Percentiles rank a stretch among this genome's conserved stretches.
These are phyloP conservation scores for Lagenorhynchus albirostris DNA, from an alignment of 2,113 vertebrate genomes.

Conservation along the genomic window DNA sequence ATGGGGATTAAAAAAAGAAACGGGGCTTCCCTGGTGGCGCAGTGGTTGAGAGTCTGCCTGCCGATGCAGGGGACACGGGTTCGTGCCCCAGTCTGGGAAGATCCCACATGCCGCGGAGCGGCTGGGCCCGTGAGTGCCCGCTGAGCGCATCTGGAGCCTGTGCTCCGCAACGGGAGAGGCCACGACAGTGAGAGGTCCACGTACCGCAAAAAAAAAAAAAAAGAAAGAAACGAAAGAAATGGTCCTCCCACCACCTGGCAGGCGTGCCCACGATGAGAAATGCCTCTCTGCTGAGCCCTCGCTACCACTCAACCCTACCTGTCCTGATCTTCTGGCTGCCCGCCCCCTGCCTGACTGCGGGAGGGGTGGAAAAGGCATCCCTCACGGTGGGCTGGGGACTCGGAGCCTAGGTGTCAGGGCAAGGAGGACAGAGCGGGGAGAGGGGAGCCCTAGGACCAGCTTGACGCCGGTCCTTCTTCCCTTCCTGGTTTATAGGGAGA, in stretches of 20 bases:
- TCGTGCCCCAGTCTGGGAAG: no score
- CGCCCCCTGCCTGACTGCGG: not conserved
- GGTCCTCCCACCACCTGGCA: constrained; percentile 46
- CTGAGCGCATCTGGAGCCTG: no score
- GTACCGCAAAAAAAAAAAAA: not conserved
- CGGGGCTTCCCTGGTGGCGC: no score
- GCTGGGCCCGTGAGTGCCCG: no score
- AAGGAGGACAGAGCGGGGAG: not conserved
- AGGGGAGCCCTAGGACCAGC: not conserved
- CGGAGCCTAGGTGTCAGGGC: not conserved
- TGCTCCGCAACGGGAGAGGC: no score
- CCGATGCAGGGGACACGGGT: no score
- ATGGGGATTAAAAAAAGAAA: constrained; percentile 37
- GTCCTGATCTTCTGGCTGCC: not conserved
- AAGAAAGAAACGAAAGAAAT: constrained; percentile 32
- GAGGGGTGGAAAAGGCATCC: not conserved
- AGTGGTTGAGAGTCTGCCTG: no score
- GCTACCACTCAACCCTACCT: not conserved
- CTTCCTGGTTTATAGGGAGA: not conserved
- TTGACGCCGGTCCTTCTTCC: not conserved
- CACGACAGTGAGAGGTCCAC: no score
- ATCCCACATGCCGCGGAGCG: no score
- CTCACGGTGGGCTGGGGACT: not conserved
- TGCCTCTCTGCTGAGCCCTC: not conserved
- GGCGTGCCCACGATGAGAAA: not conserved